These are phyloP conservation scores for Rhagonycha fulva DNA, from an alignment of 2,888 invertebrate species.

Conservation along the genomic window DNA sequence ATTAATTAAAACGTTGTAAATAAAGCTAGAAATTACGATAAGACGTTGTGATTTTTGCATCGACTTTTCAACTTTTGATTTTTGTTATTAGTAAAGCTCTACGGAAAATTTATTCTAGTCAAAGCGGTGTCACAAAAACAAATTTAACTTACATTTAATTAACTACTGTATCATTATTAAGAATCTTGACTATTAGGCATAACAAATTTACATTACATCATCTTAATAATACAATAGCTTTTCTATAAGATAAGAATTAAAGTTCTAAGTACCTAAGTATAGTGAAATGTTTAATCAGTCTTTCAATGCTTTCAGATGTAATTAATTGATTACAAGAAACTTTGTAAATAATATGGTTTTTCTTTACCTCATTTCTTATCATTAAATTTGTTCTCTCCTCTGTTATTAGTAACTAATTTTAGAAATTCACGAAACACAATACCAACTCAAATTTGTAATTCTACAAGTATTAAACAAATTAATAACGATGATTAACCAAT, in stretches of 20 bases:
- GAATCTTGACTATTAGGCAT: background rate
- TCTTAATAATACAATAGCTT: conserved; percentile 5
- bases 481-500: background rate
- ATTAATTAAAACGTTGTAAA: background rate
- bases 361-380: background rate
- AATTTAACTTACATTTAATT: conserved; percentile 2
- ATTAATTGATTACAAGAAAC: conserved; percentile 15
- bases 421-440: background rate
- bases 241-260: conserved; percentile 4
- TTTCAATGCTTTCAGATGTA: conserved; percentile 13
- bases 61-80: background rate
- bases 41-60: background rate
- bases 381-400: background rate
- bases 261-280: background rate
- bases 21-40: background rate
- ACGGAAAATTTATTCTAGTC: background rate
- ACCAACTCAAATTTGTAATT: background rate
- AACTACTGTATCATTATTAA: background rate
- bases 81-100: background rate
- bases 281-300: conserved; percentile 15
- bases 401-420: conserved; percentile 3
- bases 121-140: background rate
- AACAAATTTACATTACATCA: background rate
- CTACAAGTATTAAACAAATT: background rate
- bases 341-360: conserved; percentile 10